Evolutionary conservation across 2,888 invertebrate genomes (phyloP), one percentile per base, ranked within the genome.

Genomic region (Metellina segmentata): DNA sequence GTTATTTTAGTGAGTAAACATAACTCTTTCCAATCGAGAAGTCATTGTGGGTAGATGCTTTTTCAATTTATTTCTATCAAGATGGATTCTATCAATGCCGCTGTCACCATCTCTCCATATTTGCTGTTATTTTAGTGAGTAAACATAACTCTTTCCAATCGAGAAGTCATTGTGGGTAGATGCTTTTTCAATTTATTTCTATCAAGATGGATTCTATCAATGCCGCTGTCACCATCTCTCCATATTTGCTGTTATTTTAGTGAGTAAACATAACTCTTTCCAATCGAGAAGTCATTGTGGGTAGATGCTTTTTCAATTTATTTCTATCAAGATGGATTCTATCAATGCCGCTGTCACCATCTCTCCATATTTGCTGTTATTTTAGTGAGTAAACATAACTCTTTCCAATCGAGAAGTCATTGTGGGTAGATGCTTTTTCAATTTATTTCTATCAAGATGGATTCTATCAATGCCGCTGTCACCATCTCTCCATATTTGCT

Each of bases 181-280:
- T n/a, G n/a, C n/a, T n/a, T n/a, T n/a, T n/a, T n/a, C n/a, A n/a
- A n/a, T n/a, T n/a, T n/a, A n/a, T n/a, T n/a, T n/a, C n/a, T n/a
- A n/a, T n/a, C 81, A 92, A 74, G 75, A 89, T 11, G 81, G 85
- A 7, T 89, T 74, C 11, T 75, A 81, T n/a, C 53, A 79, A 20
- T 92, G 91, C 69, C 83, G 20, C 6, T 92, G 91, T n/a, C 85
- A 87, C n/a, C 91, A 92, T 71, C 79, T 92, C 7, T 89, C 91
- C 7, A 88, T 81, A 61, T 88, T 85, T 48, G 78, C 85, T 0
- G 78, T 92, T 6, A 61, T 92, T 70, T 85, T 92, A 19, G 90
- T 90, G 48, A 85, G 61, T 74, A 20, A 72, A 72, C 11, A 20
- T 72, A 2, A 34, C 34, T 34, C 34, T n/a, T n/a, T n/a, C n/a